These are phyloP conservation scores for Geotrupes spiniger DNA, from an alignment of 2,888 invertebrate species.

Conservation along the genomic window DNA sequence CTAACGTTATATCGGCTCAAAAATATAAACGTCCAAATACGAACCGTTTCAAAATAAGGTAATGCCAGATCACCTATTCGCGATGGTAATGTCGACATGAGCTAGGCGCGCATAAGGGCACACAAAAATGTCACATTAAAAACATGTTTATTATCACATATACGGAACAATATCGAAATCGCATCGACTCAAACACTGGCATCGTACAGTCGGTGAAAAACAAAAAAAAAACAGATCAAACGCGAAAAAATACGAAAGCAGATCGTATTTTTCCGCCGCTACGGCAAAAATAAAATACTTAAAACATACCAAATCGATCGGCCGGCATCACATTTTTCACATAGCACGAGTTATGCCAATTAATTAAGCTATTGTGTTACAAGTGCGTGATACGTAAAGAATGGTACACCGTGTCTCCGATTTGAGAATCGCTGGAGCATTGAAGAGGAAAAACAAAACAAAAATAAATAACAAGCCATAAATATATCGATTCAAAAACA, in stretches of 20 bases:
- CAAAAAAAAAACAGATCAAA: constrained; percentile 7
- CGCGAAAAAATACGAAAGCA: constrained; percentile 5
- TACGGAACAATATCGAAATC: constrained; percentile 41
- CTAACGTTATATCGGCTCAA: too few relatives aligned
- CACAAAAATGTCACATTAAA: constrained; percentile 37
- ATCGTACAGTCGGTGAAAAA: constrained; percentile 23
- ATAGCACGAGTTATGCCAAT: too few relatives aligned
- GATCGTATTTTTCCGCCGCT: constrained; percentile 1
- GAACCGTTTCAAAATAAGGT: constrained; percentile 19
- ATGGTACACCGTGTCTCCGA: background rate
- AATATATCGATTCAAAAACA: constrained; percentile 45
- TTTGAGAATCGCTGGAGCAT: background rate
- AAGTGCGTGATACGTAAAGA: constrained; percentile 2
- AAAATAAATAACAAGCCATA: constrained; percentile 44
- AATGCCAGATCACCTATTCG: constrained; percentile 24
- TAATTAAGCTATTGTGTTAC: too few relatives aligned
- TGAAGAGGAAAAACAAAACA: background rate
- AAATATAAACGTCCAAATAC: background rate
- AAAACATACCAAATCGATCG: background rate
- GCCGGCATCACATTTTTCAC: constrained; percentile 3
- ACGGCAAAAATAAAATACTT: background rate
- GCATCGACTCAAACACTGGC: constrained; percentile 37
- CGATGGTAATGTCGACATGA: constrained; percentile 30
- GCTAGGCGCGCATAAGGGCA: constrained; percentile 36
- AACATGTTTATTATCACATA: constrained; percentile 51